phyloP scores from a whole-genome alignment of 2,888 invertebrate species.

The Drosophila kanekoi region DNA sequence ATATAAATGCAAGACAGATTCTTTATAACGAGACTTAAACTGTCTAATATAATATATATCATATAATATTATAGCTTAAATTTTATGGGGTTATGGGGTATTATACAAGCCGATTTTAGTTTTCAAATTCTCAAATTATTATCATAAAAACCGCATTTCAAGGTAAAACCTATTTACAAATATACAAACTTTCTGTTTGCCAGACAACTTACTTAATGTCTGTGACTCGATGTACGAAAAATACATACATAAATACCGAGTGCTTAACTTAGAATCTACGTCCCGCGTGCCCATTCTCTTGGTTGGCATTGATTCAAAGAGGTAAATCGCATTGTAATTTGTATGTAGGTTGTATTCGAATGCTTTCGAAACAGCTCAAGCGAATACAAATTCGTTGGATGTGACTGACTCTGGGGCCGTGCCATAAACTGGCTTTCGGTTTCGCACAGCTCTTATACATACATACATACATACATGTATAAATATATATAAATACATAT shows the following conservation, averaged over 20 bases:
- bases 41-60: no score
- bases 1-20: no score
- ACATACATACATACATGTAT: neutral
- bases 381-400: conserved; percentile 18
- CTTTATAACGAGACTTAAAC: no score
- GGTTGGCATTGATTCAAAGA: conserved; percentile 26
- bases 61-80: no score
- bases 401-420: conserved; percentile 1
- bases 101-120: no score
- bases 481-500: conserved; percentile 2
- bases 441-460: conserved; percentile 13
- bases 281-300: conserved; percentile 7
- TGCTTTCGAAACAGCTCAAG: conserved; percentile 41
- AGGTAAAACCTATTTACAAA: no score
- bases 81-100: no score
- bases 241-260: neutral
- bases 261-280: neutral
- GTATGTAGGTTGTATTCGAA: conserved; percentile 2
- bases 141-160: no score
- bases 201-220: no score
- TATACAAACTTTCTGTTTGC: no score
- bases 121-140: no score
- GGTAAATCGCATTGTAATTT: neutral
- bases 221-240: no score
- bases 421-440: conserved; percentile 33